Percentiles rank a stretch among this genome's conserved stretches.
Evolutionary conservation across 2,113 vertebrate species (phyloP).

Genomic region (Ramphastos sulfuratus): DNA sequence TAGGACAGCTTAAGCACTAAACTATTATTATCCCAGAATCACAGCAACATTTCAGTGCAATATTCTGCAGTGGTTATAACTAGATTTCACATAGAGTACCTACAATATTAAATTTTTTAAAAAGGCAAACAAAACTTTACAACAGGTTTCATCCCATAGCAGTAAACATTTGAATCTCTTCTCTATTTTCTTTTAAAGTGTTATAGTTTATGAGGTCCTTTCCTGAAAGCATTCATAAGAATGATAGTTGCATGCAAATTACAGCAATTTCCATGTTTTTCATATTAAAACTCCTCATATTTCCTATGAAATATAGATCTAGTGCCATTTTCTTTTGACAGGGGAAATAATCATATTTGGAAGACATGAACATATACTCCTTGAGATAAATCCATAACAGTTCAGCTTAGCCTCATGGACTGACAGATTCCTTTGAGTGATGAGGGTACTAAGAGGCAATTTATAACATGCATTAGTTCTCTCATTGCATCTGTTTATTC

Average conservation of each 20-base stretch:
- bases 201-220: not conserved
- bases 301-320: not conserved
- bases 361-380: not conserved
- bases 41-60: not conserved
- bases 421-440: conserved; percentile 29
- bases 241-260: not conserved
- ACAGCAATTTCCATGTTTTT: not conserved
- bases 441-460: not conserved
- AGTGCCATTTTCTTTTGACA: not conserved
- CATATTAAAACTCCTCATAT: not conserved
- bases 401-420: not conserved
- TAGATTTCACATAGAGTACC: not conserved
- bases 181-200: not conserved
- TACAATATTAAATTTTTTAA: not conserved
- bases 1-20: not conserved
- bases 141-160: not conserved
- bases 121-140: not conserved
- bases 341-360: not conserved
- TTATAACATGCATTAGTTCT: conserved; percentile 13
- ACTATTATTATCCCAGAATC: not conserved
- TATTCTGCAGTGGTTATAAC: not conserved
- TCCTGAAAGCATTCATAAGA: not conserved
- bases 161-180: not conserved
- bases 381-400: not conserved
- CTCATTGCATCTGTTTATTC: not conserved